phyloP scores from a whole-genome alignment of 2,797 vertebrate species.

The Danio choprae region DNA sequence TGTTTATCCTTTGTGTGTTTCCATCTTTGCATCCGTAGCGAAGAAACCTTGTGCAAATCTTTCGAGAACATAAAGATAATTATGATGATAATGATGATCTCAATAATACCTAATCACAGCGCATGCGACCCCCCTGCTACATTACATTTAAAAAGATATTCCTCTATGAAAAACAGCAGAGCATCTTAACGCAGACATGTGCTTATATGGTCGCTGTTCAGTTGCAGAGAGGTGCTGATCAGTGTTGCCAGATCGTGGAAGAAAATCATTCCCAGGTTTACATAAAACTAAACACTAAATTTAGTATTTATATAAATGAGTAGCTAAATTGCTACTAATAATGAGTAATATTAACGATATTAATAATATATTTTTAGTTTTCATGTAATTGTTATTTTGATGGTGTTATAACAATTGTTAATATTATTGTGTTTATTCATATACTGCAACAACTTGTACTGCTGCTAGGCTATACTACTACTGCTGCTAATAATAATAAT shows the following conservation, averaged over 20 bases:
- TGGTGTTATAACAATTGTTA: no score
- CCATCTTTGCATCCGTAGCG: conserved; percentile 31
- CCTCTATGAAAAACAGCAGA: conserved; percentile 1
- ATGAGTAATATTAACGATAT: no score
- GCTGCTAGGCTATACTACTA: no score
- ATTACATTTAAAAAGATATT: conserved; percentile 18
- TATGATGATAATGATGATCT: not conserved
- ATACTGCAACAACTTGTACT: no score
- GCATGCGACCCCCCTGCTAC: conserved; percentile 1
- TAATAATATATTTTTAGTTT: no score
- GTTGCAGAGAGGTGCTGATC: conserved; percentile 59
- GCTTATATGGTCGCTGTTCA: conserved; percentile 66
- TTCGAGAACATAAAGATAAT: conserved; percentile 35
- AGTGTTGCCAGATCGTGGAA: conserved; percentile 24
- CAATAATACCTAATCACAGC: not conserved
- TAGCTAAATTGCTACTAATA: not conserved
- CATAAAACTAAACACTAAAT: not conserved
- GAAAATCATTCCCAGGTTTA: not conserved
- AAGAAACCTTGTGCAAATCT: conserved; percentile 29
- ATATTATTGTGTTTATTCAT: no score
- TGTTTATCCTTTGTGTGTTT: conserved; percentile 56
- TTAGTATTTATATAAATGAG: no score
- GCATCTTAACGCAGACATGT: conserved; percentile 38
- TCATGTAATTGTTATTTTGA: no score
- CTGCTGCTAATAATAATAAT: not conserved